Percentiles rank a stretch among this genome's conserved stretches.
phyloP scores from a whole-genome alignment of 2,888 invertebrate genomes.

The Allacma fusca region DNA sequence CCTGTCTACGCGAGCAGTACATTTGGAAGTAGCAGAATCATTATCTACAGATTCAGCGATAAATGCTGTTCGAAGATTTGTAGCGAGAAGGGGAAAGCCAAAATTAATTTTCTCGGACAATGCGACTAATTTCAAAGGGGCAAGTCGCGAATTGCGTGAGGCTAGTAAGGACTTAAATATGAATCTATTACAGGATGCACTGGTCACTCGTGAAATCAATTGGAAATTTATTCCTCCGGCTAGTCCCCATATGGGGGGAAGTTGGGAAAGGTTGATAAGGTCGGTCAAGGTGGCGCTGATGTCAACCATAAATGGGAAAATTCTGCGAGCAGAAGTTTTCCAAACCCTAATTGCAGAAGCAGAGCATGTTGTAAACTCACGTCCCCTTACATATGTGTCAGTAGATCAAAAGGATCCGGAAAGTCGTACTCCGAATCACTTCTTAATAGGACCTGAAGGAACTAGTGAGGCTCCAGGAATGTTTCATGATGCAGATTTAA shows the following conservation, averaged over 20 bases:
- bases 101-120: constrained; percentile 49
- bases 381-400: constrained; percentile 60
- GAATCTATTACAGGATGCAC: background rate
- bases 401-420: constrained; percentile 56
- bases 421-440: constrained; percentile 62
- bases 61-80: background rate
- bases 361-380: constrained; percentile 57
- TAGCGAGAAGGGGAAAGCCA: constrained; percentile 38
- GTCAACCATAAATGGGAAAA: constrained; percentile 4
- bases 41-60: constrained; percentile 24
- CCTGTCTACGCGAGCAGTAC: constrained; percentile 36
- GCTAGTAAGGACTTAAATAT: constrained; percentile 40
- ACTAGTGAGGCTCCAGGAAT: constrained; percentile 55
- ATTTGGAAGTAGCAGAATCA: constrained; percentile 29
- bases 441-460: constrained; percentile 59
- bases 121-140: constrained; percentile 54
- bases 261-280: constrained; percentile 29
- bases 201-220: background rate
- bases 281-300: constrained; percentile 30
- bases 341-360: constrained; percentile 37
- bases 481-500: constrained; percentile 52
- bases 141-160: constrained; percentile 45
- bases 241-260: constrained; percentile 26
- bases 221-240: constrained; percentile 26
- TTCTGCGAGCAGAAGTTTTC: constrained; percentile 28